phyloP scores from a whole-genome alignment of 2,797 vertebrate species.

The Arctocebus calabarensis region DNA sequence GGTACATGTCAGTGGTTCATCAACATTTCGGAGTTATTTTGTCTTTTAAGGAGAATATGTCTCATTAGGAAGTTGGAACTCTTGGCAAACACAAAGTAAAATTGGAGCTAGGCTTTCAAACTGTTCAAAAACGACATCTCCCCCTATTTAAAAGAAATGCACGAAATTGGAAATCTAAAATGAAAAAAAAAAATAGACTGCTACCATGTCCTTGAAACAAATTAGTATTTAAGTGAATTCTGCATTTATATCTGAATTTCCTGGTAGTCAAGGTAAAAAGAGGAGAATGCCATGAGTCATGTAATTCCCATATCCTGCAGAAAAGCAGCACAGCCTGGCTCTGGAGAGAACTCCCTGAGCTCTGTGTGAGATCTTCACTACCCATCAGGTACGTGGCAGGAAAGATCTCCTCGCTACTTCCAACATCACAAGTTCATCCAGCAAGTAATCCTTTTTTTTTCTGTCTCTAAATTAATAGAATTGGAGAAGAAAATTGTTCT shows the following conservation, averaged over 20 bases:
- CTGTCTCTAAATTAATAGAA: neutral
- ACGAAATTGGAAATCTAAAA: neutral
- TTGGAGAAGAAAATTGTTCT: neutral
- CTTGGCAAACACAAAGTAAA: neutral
- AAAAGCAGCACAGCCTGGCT: neutral
- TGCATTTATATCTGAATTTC: neutral
- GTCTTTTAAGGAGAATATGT: constrained; percentile 21
- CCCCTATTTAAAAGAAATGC: neutral
- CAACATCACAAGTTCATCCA: neutral
- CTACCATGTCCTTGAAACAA: neutral
- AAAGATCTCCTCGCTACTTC: neutral
- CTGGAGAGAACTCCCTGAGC: neutral
- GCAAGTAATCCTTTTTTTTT: neutral
- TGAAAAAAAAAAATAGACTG: neutral
- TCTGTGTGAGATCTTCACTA: neutral
- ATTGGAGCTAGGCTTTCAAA: neutral
- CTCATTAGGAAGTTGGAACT: neutral
- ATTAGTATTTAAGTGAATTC: neutral
- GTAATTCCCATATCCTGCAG: neutral
- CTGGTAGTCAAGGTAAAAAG: neutral
- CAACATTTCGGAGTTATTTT: neutral
- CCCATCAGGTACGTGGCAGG: neutral
- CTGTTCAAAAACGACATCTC: neutral
- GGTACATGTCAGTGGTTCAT: neutral
- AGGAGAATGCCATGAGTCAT: neutral